Evolutionary conservation across 2,797 vertebrate genomes (phyloP).

Genomic region (Rousettus madagascariensis): DNA sequence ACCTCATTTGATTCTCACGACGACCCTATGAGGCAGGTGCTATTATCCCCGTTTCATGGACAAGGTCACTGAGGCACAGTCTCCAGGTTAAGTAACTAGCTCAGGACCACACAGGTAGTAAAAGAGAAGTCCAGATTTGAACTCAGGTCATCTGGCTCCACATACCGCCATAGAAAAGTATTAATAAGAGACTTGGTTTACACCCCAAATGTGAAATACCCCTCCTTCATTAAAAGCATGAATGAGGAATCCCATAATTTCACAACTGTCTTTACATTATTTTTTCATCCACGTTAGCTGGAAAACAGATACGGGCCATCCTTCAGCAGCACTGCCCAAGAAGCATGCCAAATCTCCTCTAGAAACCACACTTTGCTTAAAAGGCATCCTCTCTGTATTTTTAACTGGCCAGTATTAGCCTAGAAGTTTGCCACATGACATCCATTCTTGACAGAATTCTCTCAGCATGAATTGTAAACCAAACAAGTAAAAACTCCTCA

Average conservation of each 20-base stretch:
- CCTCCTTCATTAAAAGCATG: background rate
- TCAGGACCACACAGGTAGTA: background rate
- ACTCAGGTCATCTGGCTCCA: background rate
- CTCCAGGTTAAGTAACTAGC: background rate
- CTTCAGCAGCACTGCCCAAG: background rate
- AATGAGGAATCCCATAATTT: background rate
- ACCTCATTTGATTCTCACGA: background rate
- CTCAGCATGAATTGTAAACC: background rate
- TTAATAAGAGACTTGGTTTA: background rate
- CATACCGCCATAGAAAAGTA: background rate
- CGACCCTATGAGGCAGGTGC: background rate
- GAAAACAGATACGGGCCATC: background rate
- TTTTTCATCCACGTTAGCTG: background rate
- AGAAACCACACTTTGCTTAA: background rate
- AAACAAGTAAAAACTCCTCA: background rate
- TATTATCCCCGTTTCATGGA: background rate
- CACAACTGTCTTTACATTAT: background rate
- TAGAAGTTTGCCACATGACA: background rate
- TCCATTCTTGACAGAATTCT: background rate
- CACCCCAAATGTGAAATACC: background rate
- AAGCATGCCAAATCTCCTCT: background rate
- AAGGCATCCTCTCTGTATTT: background rate
- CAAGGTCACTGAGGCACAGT: background rate
- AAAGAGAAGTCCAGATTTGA: background rate
- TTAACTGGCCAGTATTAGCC: background rate